A percentile compares a stretch with the other conserved stretches of the same genome.
phyloP scores from a whole-genome alignment of 2,797 vertebrate species.

The Takifugu ocellatus region DNA sequence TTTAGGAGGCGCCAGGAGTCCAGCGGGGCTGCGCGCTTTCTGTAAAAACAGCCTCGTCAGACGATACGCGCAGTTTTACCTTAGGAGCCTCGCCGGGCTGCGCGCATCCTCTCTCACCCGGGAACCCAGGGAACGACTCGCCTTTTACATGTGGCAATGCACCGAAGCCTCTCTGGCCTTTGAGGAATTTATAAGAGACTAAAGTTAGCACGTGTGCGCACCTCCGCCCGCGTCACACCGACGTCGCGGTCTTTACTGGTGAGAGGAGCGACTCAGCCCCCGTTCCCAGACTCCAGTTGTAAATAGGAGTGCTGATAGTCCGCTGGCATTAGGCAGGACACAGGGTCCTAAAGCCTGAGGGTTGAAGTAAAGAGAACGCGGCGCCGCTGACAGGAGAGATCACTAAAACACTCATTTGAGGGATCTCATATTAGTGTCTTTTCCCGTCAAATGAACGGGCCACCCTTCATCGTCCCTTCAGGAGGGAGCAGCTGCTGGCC shows the following conservation, averaged over 20 bases:
- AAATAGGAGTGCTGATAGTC: conserved; percentile 44
- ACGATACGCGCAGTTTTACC: conserved; percentile 14
- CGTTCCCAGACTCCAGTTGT: conserved; percentile 46
- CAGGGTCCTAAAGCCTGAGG: conserved; percentile 68
- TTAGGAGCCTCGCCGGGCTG: conserved; percentile 24
- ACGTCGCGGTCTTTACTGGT: conserved; percentile 67
- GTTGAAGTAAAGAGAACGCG: too few relatives aligned
- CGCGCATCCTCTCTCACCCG: conserved; percentile 57
- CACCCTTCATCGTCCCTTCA: too few relatives aligned
- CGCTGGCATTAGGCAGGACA: conserved; percentile 4
- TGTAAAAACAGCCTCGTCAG: too few relatives aligned
- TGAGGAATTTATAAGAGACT: conserved; percentile 75
- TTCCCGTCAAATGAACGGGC: too few relatives aligned
- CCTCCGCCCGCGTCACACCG: conserved; percentile 61
- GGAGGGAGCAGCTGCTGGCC: too few relatives aligned
- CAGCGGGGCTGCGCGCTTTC: too few relatives aligned
- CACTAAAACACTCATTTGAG: too few relatives aligned
- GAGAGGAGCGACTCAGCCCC: conserved; percentile 59
- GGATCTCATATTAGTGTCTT: too few relatives aligned
- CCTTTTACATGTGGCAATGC: conserved; percentile 69
- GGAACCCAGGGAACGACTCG: conserved; percentile 48
- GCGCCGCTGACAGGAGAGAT: too few relatives aligned
- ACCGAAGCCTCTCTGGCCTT: conserved; percentile 72
- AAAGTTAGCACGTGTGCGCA: conserved; percentile 78
- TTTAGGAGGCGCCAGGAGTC: too few relatives aligned